phyloP scores from a whole-genome alignment of 2,888 invertebrate genomes.

The Caenorhabditis afra region DNA sequence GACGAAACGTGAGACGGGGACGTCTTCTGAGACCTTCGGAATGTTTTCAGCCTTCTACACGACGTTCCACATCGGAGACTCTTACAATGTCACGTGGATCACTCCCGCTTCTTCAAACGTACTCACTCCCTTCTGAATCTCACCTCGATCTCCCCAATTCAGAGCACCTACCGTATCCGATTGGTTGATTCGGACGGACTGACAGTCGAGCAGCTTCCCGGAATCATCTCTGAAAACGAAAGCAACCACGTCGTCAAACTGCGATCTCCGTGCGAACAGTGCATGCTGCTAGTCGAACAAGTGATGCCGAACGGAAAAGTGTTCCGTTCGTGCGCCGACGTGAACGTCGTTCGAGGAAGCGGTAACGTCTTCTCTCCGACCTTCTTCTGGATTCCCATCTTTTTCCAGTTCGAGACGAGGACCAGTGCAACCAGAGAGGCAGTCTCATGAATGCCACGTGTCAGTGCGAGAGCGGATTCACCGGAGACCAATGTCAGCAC shows the following conservation, averaged over 20 bases:
- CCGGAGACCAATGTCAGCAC: constrained; percentile 90
- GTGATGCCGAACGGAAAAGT: constrained; percentile 90
- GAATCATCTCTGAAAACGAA: constrained; percentile 8
- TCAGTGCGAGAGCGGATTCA: constrained; percentile 84
- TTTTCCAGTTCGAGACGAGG: constrained; percentile 81
- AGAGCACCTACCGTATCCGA: constrained; percentile 73
- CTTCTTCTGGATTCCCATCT: not conserved
- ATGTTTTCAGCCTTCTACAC: constrained; percentile 66
- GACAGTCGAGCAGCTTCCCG: constrained; percentile 66
- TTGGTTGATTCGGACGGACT: constrained; percentile 68
- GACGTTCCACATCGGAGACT: constrained; percentile 58
- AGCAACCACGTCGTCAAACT: constrained; percentile 12
- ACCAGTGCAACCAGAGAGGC: constrained; percentile 90
- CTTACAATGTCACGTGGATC: constrained; percentile 63
- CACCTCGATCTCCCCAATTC: constrained; percentile 1
- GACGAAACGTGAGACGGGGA: constrained; percentile 50
- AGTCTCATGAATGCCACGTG: constrained; percentile 67
- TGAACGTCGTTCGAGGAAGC: constrained; percentile 81
- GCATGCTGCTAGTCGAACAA: constrained; percentile 90
- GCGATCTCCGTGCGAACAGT: constrained; percentile 81
- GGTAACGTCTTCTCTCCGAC: constrained; percentile 16
- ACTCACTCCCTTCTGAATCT: not conserved
- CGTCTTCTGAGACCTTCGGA: not conserved
- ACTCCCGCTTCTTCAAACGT: constrained; percentile 28
- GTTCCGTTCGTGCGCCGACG: constrained; percentile 95